These are phyloP conservation scores for Catamblyrhynchus diadema DNA, from an alignment of 2,797 vertebrate genomes.

Conservation along the genomic window DNA sequence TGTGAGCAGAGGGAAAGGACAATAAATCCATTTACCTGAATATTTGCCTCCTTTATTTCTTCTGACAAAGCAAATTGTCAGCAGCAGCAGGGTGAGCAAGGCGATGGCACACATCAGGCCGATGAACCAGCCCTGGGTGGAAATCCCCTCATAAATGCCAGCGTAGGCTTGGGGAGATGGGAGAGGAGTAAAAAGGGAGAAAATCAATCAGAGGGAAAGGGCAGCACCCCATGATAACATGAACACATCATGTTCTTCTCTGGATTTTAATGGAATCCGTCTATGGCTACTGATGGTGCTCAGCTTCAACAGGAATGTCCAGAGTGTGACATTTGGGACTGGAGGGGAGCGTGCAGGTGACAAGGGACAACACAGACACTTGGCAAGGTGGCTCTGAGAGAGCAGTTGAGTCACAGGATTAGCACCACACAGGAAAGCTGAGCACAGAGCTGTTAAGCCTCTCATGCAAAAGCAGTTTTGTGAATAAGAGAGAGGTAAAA, in stretches of 20 bases:
- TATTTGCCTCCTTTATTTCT: slow-evolving; percentile 98
- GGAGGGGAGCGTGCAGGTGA: background rate
- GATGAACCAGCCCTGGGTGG: slow-evolving; percentile 97
- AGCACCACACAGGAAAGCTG: slow-evolving; percentile 35
- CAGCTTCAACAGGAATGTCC: background rate
- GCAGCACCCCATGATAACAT: background rate
- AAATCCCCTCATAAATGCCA: slow-evolving; percentile 88
- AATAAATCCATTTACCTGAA: slow-evolving; percentile 83
- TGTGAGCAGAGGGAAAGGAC: background rate
- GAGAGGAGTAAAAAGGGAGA: background rate
- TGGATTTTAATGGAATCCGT: background rate
- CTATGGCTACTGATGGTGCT: background rate
- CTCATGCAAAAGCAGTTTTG: slow-evolving; percentile 54
- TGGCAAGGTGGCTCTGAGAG: background rate
- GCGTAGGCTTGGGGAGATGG: slow-evolving; percentile 79
- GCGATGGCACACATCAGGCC: slow-evolving; percentile 95
- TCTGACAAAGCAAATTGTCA: slow-evolving; percentile 94
- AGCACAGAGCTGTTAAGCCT: slow-evolving; percentile 16
- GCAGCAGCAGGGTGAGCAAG: slow-evolving; percentile 88
- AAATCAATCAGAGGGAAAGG: background rate
- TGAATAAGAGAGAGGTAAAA: background rate
- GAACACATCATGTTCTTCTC: background rate
- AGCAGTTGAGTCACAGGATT: slow-evolving; percentile 31
- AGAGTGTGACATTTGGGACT: background rate
- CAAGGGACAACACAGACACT: background rate